A percentile compares a stretch with the other conserved stretches of the same genome.
Conservation (phyloP, 2,113 vertebrate genomes). For the Orthonyx spaldingii region DNA sequence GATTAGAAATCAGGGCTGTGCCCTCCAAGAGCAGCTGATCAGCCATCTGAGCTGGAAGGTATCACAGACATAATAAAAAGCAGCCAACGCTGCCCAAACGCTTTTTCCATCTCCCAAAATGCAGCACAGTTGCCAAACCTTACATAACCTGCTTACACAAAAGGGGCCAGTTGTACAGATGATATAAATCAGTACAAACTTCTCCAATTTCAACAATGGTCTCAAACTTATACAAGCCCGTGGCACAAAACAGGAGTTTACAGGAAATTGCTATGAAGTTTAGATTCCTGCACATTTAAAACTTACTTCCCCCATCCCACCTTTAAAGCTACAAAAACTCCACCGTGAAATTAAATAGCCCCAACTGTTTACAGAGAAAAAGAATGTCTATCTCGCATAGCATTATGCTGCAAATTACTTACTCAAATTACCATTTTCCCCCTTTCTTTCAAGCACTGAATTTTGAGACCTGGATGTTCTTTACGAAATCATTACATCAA, state of each 20-base stretch:
- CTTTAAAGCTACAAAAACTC: neutral
- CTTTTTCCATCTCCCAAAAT: conserved; percentile 8
- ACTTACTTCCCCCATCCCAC: neutral
- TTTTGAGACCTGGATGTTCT: neutral
- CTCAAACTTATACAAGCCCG: neutral
- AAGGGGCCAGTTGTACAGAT: neutral
- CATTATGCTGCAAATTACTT: neutral
- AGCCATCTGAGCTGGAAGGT: neutral
- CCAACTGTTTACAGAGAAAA: neutral
- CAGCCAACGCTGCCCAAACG: neutral
- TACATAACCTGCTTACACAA: conserved; percentile 43
- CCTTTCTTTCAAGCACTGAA: neutral
- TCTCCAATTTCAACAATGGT: conserved; percentile 16
- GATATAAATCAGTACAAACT: conserved; percentile 11
- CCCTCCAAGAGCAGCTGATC: neutral
- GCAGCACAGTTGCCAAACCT: neutral
- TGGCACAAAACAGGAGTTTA: neutral
- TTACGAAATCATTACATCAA: neutral
- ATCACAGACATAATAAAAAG: neutral
- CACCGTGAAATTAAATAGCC: neutral
- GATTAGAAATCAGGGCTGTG: neutral
- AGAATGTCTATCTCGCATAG: neutral
- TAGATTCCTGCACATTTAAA: neutral
- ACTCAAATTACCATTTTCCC: neutral
- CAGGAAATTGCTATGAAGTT: conserved; percentile 22